Percentiles rank a stretch among this genome's conserved stretches.
phyloP scores from a whole-genome alignment of 2,797 vertebrate genomes.

The Catharus ustulatus region DNA sequence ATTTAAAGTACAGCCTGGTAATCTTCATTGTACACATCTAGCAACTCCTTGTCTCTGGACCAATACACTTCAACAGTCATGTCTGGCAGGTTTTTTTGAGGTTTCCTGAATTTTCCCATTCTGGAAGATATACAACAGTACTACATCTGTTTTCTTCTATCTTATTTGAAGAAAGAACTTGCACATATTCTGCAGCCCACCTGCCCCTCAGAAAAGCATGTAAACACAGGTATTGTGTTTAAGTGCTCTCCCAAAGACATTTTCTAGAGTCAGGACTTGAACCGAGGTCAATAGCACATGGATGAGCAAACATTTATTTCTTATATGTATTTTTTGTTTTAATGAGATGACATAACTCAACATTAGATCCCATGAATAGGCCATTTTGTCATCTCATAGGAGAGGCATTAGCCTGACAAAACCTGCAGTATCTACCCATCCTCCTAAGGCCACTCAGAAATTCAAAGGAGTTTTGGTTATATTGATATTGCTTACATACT shows the following conservation, averaged over 20 bases:
- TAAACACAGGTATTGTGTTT: neutral
- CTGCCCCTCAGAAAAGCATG: neutral
- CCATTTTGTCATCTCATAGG: neutral
- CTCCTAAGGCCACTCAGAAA: neutral
- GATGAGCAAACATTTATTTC: neutral
- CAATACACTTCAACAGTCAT: neutral
- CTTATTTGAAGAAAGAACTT: neutral
- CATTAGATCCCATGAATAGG: neutral
- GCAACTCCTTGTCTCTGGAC: neutral
- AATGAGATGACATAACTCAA: neutral
- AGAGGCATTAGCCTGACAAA: neutral
- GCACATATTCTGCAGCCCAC: neutral
- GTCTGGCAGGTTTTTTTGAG: neutral
- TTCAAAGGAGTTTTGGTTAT: neutral
- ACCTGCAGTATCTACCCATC: neutral
- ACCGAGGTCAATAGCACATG: neutral
- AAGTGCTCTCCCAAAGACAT: neutral
- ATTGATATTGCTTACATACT: slow-evolving; percentile 30
- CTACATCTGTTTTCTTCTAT: neutral
- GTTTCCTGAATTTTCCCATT: neutral
- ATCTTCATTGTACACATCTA: neutral
- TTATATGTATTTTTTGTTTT: neutral
- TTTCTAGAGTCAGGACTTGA: neutral
- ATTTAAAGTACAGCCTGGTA: neutral
- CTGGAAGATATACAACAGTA: neutral